Evolutionary conservation across 2,888 invertebrate genomes (phyloP).

Genomic region (Dastarcus helophoroides): DNA sequence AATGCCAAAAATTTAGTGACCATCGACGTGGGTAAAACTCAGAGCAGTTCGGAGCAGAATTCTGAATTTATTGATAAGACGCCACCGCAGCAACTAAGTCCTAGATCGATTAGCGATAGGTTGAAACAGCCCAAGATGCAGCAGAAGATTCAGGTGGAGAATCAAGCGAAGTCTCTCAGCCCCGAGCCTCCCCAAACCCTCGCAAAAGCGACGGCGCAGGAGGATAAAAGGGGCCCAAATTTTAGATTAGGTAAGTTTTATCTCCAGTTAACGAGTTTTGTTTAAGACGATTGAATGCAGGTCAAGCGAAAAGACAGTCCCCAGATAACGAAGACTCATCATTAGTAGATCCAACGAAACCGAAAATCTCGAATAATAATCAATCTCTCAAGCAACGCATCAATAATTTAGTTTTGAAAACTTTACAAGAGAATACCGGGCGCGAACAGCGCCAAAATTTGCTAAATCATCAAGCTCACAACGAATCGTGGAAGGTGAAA

Average conservation of each 20-base stretch:
- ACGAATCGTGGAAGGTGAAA: slow-evolving; percentile 70
- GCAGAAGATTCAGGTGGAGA: slow-evolving; percentile 23
- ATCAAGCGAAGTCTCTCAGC: slow-evolving; percentile 21
- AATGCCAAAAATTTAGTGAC: slow-evolving; percentile 23
- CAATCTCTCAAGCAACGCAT: slow-evolving; percentile 81
- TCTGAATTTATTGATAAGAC: slow-evolving; percentile 9
- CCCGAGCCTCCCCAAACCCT: slow-evolving; percentile 20
- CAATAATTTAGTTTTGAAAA: slow-evolving; percentile 78
- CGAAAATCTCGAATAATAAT: slow-evolving; percentile 43
- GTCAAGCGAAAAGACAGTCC: slow-evolving; percentile 10
- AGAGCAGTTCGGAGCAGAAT: too few relatives aligned
- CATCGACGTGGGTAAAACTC: too few relatives aligned
- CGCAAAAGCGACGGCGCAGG: not conserved
- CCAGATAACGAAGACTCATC: slow-evolving; percentile 3
- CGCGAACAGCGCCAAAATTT: slow-evolving; percentile 40
- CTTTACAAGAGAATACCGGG: slow-evolving; percentile 75
- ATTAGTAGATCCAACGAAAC: slow-evolving; percentile 7
- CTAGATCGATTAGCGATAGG: slow-evolving; percentile 30
- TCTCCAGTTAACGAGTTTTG: not conserved
- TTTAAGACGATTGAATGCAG: slow-evolving; percentile 5
- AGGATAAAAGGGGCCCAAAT: slow-evolving; percentile 13
- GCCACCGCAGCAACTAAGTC: slow-evolving; percentile 17
- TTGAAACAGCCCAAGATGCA: slow-evolving; percentile 32
- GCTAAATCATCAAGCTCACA: slow-evolving; percentile 28
- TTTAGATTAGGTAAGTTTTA: slow-evolving; percentile 25